Evolutionary conservation across 2,888 invertebrate genomes (phyloP), one percentile per base, ranked within the genome.

Genomic region (Mactromeris polynyma): DNA sequence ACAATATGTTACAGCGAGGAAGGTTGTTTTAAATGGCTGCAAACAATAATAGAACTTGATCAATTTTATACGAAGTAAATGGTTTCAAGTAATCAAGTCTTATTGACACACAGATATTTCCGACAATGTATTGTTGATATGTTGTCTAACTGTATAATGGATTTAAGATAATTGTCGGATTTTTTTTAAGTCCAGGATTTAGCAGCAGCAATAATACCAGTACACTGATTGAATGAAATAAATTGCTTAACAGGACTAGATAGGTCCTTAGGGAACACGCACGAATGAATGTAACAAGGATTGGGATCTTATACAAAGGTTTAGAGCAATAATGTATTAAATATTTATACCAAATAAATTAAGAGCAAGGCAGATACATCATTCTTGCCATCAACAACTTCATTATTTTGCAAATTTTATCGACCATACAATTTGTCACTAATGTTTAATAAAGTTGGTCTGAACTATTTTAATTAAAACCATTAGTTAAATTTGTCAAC

Each of bases 1-100:
- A 83, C 87, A 87, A 87, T 64, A 83, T 87, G 87, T 83, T 82
- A 82, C 87, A 87, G 42, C 38, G 40, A 42, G 54, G 36, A 36
- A 86, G 77, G 33, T n/a, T 73, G 38, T 54, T 73, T 77, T 78
- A 84, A 84, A 78, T 84, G 84, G 84, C 78, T 21, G 36, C n/a
- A n/a, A 73, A 46, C 73, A 83, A 73, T 73, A 31, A 33, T 36
- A 26, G 36, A 73, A 36, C 36, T 36, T 73, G 73, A 73, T 73
- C 73, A 73, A 73, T 33, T 64, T 73, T 73, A 73, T 73, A 73
- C 73, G 36, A 73, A 36, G 73, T 73, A 73, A 73, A 73, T 73
- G 73, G 73, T 73, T 73, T 73, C 36, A 73, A 36, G 73, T 73
- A 73, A 73, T 73, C 73, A 73, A 73, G 33, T 33, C 6, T 36